A percentile compares a stretch with the other conserved stretches of the same genome.
phyloP scores from a whole-genome alignment of 1,140 invertebrate genomes.

The Akabosia matsudoensis region DNA sequence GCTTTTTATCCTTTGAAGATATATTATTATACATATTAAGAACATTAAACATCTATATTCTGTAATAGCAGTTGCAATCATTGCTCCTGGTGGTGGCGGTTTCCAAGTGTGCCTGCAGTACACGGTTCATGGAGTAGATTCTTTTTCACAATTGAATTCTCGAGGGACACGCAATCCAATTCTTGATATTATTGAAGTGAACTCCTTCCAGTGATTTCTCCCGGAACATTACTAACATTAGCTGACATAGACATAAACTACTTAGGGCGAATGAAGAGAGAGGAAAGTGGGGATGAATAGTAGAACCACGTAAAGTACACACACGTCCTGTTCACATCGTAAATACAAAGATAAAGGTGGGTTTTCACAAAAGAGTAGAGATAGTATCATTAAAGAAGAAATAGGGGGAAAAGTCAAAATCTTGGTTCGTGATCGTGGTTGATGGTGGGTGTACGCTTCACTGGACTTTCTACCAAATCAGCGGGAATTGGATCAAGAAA shows the following conservation, averaged over 20 bases:
- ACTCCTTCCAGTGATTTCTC: slow-evolving; percentile 9
- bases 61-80: slow-evolving; percentile 11
- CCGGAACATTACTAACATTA: slow-evolving; percentile 7
- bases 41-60: not conserved
- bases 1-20: not conserved
- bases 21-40: not conserved
- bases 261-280: slow-evolving; percentile 2
- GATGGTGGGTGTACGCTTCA: slow-evolving; percentile 10
- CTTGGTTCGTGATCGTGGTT: slow-evolving; percentile 7
- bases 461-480: slow-evolving; percentile 2
- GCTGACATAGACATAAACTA: not conserved
- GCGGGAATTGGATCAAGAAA: slow-evolving; percentile 10
- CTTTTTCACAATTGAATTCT: slow-evolving; percentile 20
- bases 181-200: slow-evolving; percentile 21
- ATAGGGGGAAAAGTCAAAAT: not conserved
- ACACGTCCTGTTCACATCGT: not conserved
- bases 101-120: no score
- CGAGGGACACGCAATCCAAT: slow-evolving; percentile 19
- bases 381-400: not conserved
- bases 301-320: not conserved
- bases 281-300: not conserved
- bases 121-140: no score
- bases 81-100: not conserved
- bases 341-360: not conserved
- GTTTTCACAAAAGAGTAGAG: not conserved